Conservation (phyloP, 2,888 invertebrate species). For the Ceratothoa steindachneri region DNA sequence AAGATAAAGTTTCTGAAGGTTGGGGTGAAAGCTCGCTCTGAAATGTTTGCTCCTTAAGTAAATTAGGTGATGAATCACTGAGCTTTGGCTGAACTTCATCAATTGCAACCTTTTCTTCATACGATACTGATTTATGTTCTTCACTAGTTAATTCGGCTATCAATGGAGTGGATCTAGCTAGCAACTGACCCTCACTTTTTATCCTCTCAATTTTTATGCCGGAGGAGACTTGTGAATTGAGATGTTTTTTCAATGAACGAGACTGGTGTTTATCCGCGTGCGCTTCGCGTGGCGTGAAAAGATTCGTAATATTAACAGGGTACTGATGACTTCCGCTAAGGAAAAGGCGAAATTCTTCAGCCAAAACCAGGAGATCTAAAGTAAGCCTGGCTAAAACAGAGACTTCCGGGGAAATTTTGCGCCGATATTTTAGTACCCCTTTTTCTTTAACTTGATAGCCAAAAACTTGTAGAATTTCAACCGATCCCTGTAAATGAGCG, state of each 20-base stretch:
- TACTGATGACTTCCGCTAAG: slow-evolving; percentile 38
- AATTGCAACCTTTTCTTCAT: background rate
- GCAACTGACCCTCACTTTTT: background rate
- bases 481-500: slow-evolving; percentile 34
- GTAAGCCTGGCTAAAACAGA: slow-evolving; percentile 37
- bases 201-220: background rate
- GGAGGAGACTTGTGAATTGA: background rate
- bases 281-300: slow-evolving; percentile 21
- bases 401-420: slow-evolving; percentile 17
- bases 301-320: slow-evolving; percentile 33
- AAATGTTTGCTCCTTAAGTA: too few species aligned
- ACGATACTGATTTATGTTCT: background rate
- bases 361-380: slow-evolving; percentile 38
- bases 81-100: background rate
- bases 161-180: background rate
- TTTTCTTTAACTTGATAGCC: slow-evolving; percentile 31
- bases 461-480: slow-evolving; percentile 28
- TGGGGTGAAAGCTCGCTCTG: background rate
- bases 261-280: background rate
- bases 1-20: background rate
- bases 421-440: slow-evolving; percentile 22
- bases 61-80: too few species aligned
- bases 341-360: slow-evolving; percentile 36
- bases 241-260: background rate
- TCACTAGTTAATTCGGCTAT: too few species aligned